These are phyloP conservation scores for Pteromalus puparum DNA, from an alignment of 1,140 invertebrate species.

Conservation along the genomic window DNA sequence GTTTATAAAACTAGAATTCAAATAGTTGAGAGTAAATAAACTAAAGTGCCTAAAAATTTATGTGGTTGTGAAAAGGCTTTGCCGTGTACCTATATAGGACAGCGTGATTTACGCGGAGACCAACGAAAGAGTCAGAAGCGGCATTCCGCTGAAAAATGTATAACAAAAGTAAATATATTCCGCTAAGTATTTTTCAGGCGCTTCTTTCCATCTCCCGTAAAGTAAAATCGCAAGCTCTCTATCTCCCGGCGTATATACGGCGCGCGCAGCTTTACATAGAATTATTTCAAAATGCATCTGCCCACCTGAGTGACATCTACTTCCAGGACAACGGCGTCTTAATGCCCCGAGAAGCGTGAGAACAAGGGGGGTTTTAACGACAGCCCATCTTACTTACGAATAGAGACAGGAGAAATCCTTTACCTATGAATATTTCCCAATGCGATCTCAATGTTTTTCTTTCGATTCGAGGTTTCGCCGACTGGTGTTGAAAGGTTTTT, in stretches of 20 bases:
- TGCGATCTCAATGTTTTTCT: not conserved
- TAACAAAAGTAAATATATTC: not conserved
- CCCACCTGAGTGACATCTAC: slow-evolving; percentile 29
- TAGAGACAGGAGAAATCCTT: slow-evolving; percentile 18
- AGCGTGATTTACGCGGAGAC: too few species aligned
- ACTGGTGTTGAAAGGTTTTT: not conserved
- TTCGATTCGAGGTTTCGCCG: not conserved
- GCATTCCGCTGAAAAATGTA: not conserved
- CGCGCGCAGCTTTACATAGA: slow-evolving; percentile 48
- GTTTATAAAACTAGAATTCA: too few species aligned
- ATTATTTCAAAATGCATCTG: slow-evolving; percentile 54
- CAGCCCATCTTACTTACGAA: slow-evolving; percentile 47
- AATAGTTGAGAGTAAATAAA: too few species aligned
- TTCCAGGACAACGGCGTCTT: slow-evolving; percentile 30
- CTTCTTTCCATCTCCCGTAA: not conserved
- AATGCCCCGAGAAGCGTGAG: slow-evolving; percentile 55
- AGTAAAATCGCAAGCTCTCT: not conserved
- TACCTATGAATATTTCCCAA: slow-evolving; percentile 26
- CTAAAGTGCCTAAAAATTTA: too few species aligned
- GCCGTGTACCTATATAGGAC: too few species aligned
- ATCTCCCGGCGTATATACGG: not conserved
- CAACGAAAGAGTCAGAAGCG: too few species aligned
- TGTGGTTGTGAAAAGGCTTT: too few species aligned
- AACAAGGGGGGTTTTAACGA: slow-evolving; percentile 57
- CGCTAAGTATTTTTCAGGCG: slow-evolving; percentile 6